Evolutionary conservation across 2,888 invertebrate species (phyloP).

Genomic region (Parthenolecanium corni): DNA sequence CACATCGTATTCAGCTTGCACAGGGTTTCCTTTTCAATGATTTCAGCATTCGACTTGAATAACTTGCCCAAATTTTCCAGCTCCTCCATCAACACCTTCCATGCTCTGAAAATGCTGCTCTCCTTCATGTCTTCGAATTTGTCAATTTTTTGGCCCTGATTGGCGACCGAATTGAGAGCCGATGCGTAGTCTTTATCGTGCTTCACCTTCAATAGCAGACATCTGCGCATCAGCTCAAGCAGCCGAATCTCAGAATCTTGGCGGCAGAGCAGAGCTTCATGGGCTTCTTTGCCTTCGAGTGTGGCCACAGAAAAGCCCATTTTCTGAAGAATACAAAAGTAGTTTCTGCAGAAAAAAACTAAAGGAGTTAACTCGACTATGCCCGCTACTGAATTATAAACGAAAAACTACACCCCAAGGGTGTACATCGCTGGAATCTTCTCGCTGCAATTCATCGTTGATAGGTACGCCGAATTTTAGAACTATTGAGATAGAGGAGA

Average conservation of each 20-base stretch:
- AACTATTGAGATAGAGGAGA: too few relatives aligned
- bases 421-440: too few relatives aligned
- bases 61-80: constrained; percentile 73
- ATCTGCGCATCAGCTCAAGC: constrained; percentile 81
- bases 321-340: too few relatives aligned
- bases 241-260: constrained; percentile 88
- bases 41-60: constrained; percentile 74
- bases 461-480: too few relatives aligned
- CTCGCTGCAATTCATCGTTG: too few relatives aligned
- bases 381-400: too few relatives aligned
- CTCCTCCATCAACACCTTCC: constrained; percentile 80
- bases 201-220: constrained; percentile 74
- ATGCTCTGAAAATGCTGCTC: constrained; percentile 48
- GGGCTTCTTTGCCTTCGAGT: constrained; percentile 53
- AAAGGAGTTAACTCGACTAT: too few relatives aligned
- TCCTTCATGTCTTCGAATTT: constrained; percentile 59
- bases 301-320: constrained; percentile 19
- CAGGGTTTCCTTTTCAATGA: constrained; percentile 65
- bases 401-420: too few relatives aligned
- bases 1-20: constrained; percentile 70
- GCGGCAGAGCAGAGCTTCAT: constrained; percentile 77
- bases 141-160: constrained; percentile 74
- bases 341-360: too few relatives aligned
- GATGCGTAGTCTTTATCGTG: constrained; percentile 85
- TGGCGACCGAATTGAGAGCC: constrained; percentile 65